Conservation (phyloP, 1,140 invertebrate species). For the Tribolium castaneum region DNA sequence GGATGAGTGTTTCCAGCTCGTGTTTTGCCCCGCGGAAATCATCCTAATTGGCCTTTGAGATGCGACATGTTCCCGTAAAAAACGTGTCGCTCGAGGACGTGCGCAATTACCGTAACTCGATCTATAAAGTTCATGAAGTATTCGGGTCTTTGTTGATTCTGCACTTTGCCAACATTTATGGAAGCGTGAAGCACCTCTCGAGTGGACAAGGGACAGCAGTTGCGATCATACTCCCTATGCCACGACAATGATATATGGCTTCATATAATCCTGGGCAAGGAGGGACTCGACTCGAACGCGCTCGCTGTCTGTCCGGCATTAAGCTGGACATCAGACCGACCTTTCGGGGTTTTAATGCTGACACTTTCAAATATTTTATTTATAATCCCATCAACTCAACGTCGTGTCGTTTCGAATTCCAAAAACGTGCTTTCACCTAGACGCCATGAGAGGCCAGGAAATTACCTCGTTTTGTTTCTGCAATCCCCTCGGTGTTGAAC, state of each 20-base stretch:
- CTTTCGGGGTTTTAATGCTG: conserved; percentile 20
- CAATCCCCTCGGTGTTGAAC: neutral
- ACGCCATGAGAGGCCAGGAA: neutral
- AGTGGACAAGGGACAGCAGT: conserved; percentile 42
- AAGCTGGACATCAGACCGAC: conserved; percentile 18
- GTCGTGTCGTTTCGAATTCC: conserved; percentile 4
- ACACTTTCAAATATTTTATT: conserved; percentile 38
- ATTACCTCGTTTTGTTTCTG: conserved; percentile 27
- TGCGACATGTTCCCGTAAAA: neutral
- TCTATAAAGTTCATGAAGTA: conserved; percentile 45
- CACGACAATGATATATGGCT: conserved; percentile 47
- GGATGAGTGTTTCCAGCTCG: neutral
- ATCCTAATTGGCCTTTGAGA: neutral
- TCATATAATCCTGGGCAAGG: conserved; percentile 44
- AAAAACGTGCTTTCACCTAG: conserved; percentile 16
- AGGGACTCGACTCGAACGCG: conserved; percentile 25
- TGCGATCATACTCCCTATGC: conserved; percentile 38
- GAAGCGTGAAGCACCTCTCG: conserved; percentile 43
- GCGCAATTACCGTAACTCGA: conserved; percentile 47
- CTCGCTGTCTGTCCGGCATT: conserved; percentile 4
- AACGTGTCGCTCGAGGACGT: conserved; percentile 20
- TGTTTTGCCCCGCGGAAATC: neutral
- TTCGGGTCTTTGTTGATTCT: conserved; percentile 47
- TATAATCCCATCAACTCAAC: conserved; percentile 38
- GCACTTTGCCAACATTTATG: conserved; percentile 51